These are phyloP conservation scores for Laupala kohalensis DNA, from an alignment of 1,140 invertebrate genomes.

Conservation along the genomic window DNA sequence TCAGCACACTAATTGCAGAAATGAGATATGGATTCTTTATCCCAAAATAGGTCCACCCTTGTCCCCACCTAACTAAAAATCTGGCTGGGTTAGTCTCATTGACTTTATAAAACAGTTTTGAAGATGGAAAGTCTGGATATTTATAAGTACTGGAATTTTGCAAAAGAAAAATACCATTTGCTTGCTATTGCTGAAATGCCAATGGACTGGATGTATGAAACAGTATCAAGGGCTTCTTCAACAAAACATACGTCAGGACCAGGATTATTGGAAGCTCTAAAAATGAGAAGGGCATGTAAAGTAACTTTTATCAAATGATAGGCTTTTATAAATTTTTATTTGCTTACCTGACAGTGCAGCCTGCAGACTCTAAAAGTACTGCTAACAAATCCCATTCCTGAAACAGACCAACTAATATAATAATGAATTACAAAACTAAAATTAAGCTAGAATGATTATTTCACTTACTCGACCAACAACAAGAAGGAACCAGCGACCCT, in stretches of 20 bases:
- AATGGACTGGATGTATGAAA: constrained; percentile 49
- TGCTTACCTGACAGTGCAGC: constrained; percentile 33
- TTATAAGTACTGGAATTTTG: no score
- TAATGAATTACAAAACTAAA: background rate
- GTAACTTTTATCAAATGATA: no score
- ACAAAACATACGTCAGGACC: constrained; percentile 46
- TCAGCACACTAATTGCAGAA: no score
- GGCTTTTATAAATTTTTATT: no score
- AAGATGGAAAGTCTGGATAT: no score
- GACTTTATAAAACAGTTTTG: no score
- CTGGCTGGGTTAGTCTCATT: no score
- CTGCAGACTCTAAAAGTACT: constrained; percentile 57
- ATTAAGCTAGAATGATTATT: background rate
- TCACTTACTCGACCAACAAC: constrained; percentile 49
- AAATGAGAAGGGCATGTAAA: no score
- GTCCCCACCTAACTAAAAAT: no score
- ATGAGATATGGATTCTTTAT: no score
- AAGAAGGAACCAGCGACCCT: constrained; percentile 55
- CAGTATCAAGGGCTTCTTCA: constrained; percentile 53
- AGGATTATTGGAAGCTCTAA: constrained; percentile 8
- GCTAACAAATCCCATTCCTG: constrained; percentile 37
- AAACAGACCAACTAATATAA: constrained; percentile 9
- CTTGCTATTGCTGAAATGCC: constrained; percentile 43
- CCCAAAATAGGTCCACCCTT: no score
- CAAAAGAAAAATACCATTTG: constrained; percentile 31